Conservation (phyloP, 2,113 vertebrate species). For the Pelvicachromis taeniatus region DNA sequence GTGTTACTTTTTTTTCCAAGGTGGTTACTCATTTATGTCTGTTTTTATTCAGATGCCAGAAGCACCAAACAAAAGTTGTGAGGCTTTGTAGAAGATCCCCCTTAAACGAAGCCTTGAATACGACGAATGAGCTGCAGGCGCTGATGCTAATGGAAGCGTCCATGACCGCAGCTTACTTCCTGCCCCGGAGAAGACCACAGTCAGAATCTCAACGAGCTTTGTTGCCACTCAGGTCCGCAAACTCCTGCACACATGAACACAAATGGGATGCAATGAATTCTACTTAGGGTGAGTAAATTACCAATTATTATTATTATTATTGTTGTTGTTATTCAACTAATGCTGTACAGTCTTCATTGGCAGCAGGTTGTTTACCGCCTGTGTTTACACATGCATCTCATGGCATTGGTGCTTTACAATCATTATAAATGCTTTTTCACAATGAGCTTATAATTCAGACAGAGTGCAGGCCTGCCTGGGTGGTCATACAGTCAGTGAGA, state of each 20-base stretch:
- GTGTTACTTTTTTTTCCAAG: neutral
- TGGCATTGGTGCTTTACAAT: neutral
- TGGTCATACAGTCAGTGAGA: neutral
- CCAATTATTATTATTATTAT: neutral
- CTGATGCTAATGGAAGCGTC: neutral
- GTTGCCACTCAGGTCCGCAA: neutral
- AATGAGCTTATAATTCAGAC: neutral
- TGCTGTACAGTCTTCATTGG: neutral
- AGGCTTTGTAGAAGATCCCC: neutral
- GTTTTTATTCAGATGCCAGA: neutral
- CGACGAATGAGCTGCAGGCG: neutral
- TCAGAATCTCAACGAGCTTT: neutral
- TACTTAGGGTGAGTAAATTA: neutral
- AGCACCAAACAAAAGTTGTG: neutral
- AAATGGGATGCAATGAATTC: neutral
- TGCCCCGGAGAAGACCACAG: neutral
- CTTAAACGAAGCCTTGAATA: neutral
- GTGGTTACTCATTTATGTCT: neutral
- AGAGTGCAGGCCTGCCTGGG: neutral
- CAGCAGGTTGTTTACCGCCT: neutral
- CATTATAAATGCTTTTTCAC: neutral
- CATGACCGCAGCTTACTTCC: neutral
- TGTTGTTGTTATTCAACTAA: neutral
- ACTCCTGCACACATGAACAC: neutral
- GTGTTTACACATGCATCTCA: neutral